phyloP scores from a whole-genome alignment of 2,113 vertebrate genomes.

The Trogon melanurus region DNA sequence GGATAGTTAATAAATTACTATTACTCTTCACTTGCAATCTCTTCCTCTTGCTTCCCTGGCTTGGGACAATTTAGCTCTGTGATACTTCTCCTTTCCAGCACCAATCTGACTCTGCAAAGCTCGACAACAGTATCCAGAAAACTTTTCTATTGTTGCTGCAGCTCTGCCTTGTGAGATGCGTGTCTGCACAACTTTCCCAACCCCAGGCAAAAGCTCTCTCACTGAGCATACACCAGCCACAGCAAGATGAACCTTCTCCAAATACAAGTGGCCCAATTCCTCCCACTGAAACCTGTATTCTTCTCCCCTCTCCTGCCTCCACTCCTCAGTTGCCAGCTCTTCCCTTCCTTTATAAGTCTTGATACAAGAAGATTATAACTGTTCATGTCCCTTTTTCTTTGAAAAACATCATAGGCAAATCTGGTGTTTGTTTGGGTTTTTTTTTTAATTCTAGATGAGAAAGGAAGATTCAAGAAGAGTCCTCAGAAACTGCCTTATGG shows the following conservation, averaged over 20 bases:
- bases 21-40: not conserved
- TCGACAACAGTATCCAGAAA: not conserved
- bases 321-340: not conserved
- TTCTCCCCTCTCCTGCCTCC: not conserved
- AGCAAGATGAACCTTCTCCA: not conserved
- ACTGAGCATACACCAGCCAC: not conserved
- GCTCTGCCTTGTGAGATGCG: not conserved
- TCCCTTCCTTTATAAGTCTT: not conserved
- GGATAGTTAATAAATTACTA: not conserved
- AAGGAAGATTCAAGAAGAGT: not conserved
- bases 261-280: not conserved
- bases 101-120: not conserved
- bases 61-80: not conserved
- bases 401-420: not conserved
- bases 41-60: not conserved
- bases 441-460: not conserved
- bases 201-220: not conserved
- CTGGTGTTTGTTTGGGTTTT: not conserved
- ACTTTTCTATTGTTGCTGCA: not conserved
- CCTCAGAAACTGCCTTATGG: not conserved
- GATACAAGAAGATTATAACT: not conserved
- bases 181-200: not conserved
- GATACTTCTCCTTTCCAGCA: not conserved
- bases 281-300: not conserved
- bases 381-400: not conserved